phyloP scores from a whole-genome alignment of 2,113 vertebrate genomes.

The Sporophila hypoxantha region DNA sequence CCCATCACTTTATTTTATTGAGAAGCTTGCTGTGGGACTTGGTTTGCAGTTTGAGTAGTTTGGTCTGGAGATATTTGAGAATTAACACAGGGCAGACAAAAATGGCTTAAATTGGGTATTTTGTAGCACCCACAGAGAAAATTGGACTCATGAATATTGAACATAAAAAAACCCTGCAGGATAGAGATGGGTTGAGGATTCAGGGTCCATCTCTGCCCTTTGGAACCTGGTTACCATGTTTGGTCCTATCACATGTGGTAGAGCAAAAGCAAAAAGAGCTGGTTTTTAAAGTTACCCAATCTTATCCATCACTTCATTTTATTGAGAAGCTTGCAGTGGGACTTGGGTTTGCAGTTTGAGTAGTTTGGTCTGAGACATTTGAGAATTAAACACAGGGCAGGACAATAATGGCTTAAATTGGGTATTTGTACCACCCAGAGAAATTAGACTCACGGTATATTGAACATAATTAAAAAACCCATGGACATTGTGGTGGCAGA shows the following conservation, averaged over 20 bases:
- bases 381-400: neutral
- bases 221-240: neutral
- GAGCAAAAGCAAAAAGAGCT: neutral
- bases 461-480: neutral
- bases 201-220: neutral
- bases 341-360: neutral
- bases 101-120: neutral
- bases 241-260: fast-evolving
- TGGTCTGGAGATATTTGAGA: neutral
- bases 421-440: neutral
- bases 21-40: neutral
- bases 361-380: neutral
- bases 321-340: neutral
- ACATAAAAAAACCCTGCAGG: neutral
- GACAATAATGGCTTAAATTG: neutral
- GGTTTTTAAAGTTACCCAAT: neutral
- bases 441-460: neutral
- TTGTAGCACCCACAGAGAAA: neutral
- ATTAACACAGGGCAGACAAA: neutral
- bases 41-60: neutral
- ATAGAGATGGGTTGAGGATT: neutral
- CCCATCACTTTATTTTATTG: neutral
- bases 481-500: neutral
- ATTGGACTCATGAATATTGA: neutral
- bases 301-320: neutral